Evolutionary conservation across 2,113 vertebrate species (phyloP), one percentile per base, ranked within the genome.

Genomic region (Hydrolagus affinis): DNA sequence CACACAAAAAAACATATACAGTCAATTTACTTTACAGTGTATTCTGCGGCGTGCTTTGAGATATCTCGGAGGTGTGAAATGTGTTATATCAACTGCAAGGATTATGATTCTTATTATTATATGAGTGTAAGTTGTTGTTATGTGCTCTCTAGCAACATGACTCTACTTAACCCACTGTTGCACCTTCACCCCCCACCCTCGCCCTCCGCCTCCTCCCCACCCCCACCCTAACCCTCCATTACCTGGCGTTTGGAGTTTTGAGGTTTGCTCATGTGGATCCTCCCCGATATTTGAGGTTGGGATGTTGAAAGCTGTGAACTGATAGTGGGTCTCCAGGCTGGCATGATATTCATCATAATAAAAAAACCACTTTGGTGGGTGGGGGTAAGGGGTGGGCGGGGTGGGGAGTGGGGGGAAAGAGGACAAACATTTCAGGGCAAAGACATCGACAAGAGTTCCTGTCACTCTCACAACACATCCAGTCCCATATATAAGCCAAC

Each of bases 311-410:
- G 86, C 88, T 0, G 72, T 75, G 3, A 91, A 86, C 8, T 85
- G 44, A 57, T 91, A 92, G 1, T 6, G 0, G 0, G 60, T 91
- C 12, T 85, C 87, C 11, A 70, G 86, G 76, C 89, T 85, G 68
- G 90, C 77, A 0, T 87, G 86, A 25, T 91, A 91, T 62, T 89
- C 90, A 23, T 68, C 0, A 1, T 89, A 89, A 89, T 89, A 66
- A 87, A 95, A 95, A 44, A 87, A 89, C 90, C 87, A 90, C 94
- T 95, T n/a, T 88, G 70, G 91, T 90, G 87, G 89, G 89, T 89
- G 85, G 0, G 12, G 85, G 15, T 19, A 86, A 32, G 2, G 44
- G 6, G 6, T n/a, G n/a, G n/a, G n/a, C 88, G 70, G 91, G 91
- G 87, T 88, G 70, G 91, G 91, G 87, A 89, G 89, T 89, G 85